Conservation (phyloP, 2,888 invertebrate genomes). For the Ernsta delagoae region DNA sequence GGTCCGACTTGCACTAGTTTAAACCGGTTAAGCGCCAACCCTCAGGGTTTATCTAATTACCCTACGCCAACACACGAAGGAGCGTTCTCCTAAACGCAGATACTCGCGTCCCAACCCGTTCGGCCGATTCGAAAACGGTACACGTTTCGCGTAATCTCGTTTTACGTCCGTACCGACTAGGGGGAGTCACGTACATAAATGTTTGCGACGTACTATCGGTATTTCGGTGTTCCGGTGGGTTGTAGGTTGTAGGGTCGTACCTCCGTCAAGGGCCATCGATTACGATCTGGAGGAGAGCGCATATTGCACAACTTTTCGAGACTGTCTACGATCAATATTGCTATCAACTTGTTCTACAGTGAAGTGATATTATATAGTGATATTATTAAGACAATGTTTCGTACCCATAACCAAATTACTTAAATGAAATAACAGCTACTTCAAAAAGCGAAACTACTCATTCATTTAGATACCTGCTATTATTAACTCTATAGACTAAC, state of each 20-base stretch:
- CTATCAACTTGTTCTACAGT: conserved; percentile 53
- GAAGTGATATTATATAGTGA: neutral
- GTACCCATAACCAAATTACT: no score
- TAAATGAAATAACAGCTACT: no score
- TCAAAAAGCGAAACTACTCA: no score
- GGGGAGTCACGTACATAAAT: conserved; percentile 74
- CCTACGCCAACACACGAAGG: conserved; percentile 65
- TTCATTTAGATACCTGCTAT: no score
- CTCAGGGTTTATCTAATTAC: conserved; percentile 83
- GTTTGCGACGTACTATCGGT: conserved; percentile 69
- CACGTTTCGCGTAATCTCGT: conserved; percentile 61
- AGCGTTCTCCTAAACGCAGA: conserved; percentile 46
- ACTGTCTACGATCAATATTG: conserved; percentile 65
- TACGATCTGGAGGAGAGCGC: conserved; percentile 65
- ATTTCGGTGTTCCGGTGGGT: conserved; percentile 66
- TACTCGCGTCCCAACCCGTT: conserved; percentile 53
- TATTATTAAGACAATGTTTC: no score
- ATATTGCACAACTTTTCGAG: conserved; percentile 75
- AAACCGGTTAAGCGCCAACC: conserved; percentile 81
- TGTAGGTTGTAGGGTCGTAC: conserved; percentile 50
- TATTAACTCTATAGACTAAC: neutral
- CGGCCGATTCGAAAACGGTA: conserved; percentile 53
- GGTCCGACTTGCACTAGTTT: conserved; percentile 77
- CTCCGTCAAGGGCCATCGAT: conserved; percentile 76
- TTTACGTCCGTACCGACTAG: conserved; percentile 53